Evolutionary conservation across 2,797 vertebrate genomes (phyloP).

Genomic region (Danionella dracula): DNA sequence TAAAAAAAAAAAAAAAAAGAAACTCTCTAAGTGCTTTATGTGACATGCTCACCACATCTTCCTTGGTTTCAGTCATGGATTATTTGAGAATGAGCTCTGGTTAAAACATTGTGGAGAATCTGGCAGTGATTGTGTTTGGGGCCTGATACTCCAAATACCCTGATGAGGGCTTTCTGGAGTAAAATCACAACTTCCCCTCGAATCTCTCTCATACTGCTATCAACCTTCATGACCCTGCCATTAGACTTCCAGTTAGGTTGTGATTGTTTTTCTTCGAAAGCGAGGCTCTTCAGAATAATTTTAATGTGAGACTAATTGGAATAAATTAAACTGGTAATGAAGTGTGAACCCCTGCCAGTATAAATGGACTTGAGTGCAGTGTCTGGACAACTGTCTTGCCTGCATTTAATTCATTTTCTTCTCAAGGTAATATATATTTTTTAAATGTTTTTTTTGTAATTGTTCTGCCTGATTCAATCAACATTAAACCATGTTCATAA

Average conservation of each 20-base stretch:
- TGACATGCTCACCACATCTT: too few relatives aligned
- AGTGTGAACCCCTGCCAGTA: conserved; percentile 7
- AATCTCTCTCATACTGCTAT: neutral
- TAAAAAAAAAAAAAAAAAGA: too few relatives aligned
- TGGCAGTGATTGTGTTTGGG: conserved; percentile 32
- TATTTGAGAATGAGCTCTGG: conserved; percentile 33
- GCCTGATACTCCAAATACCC: conserved; percentile 27
- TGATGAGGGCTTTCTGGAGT: conserved; percentile 6
- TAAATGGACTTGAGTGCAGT: neutral
- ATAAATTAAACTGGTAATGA: conserved; percentile 28
- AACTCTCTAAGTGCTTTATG: too few relatives aligned
- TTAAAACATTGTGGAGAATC: conserved; percentile 24
- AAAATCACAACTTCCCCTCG: neutral
- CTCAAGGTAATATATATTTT: neutral
- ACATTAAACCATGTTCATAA: too few relatives aligned
- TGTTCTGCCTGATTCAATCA: too few relatives aligned
- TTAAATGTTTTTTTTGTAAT: too few relatives aligned
- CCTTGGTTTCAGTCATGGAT: conserved; percentile 2
- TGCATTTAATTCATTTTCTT: neutral
- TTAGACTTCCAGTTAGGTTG: neutral
- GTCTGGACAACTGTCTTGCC: neutral
- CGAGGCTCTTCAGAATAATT: neutral
- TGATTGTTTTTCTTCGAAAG: neutral
- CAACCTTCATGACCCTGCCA: neutral
- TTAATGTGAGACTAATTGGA: conserved; percentile 20